Evolutionary conservation across 1,140 invertebrate genomes (phyloP), one percentile per base, ranked within the genome.

Genomic region (Sarcophaga peregrina): DNA sequence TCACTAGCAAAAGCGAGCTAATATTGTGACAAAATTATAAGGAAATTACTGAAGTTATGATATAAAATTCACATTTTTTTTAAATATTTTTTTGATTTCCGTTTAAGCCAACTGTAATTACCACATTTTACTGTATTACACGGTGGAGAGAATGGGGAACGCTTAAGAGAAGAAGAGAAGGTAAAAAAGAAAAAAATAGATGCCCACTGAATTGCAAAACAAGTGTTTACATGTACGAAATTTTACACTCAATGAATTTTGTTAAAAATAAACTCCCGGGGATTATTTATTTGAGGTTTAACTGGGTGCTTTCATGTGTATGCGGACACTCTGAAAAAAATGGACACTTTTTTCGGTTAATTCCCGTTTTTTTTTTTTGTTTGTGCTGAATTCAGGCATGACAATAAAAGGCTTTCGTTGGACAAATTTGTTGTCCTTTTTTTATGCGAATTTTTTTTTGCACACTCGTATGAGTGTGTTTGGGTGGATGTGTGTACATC

Each of bases 181-280:
- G 15, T 15, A 58, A 58, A 6, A 58, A 15, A 58, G 13, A 11
- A 58, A 58, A 13, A 58, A 58, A 0, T 11, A 58, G n/a, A 6
- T 58, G 54, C 13, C 15, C 54, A 58, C 7, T 58, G 54, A 5
- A 58, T 58, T 13, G 54, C 54, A 58, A 68, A 68, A 68, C 62
- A 68, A 68, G 62, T 68, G 62, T 68, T 68, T 68, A 68, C 62
- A 68, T 68, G 5, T 68, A 68, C 20, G 62, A 68, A 68, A 68
- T 68, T 68, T 68, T 68, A 68, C 62, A 68, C 62, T 68, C 62
- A 68, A 68, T 68, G 62, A 68, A 68, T 68, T 68, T 68, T 20
- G 62, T 68, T 68, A 68, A 68, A 68, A 68, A 25, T 68, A 68
- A 25, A 68, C 62, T n/a, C 62, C 17, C 25, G 25, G 4, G 25